Conservation (phyloP, 2,797 vertebrate genomes). For the Oreochromis mossambicus region DNA sequence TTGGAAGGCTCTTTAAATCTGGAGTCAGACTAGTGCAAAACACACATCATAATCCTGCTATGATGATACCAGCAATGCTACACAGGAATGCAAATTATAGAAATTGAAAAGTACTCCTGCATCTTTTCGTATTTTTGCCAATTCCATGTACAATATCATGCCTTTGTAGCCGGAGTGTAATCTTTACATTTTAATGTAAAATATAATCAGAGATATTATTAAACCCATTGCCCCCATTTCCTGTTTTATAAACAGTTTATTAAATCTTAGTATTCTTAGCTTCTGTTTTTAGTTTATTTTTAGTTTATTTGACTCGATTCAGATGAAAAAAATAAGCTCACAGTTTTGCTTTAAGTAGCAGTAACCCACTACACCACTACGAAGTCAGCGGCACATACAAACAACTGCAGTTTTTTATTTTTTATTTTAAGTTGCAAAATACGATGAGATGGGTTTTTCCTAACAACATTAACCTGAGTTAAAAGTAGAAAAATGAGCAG, state of each 20-base stretch:
- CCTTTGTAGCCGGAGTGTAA: background rate
- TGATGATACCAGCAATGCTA: background rate
- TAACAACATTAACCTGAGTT: background rate
- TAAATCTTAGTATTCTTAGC: background rate
- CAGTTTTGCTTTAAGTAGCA: background rate
- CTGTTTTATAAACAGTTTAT: background rate
- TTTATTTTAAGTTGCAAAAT: background rate
- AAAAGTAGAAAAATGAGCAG: background rate
- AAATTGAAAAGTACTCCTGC: background rate
- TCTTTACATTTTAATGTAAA: background rate
- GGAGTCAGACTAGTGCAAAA: background rate
- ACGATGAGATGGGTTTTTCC: background rate
- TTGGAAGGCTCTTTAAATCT: background rate
- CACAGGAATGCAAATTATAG: background rate
- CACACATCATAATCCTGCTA: background rate
- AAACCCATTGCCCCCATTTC: background rate
- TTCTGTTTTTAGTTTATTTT: background rate
- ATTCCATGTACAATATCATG: background rate
- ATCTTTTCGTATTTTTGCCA: background rate
- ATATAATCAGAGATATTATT: background rate
- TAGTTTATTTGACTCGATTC: background rate
- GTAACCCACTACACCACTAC: background rate
- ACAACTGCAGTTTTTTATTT: background rate
- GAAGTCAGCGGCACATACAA: background rate
- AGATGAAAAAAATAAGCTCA: background rate